Base-by-base conservation (phyloP, 2,113 vertebrate species). In the Prochilodus magdalenae region DNA sequence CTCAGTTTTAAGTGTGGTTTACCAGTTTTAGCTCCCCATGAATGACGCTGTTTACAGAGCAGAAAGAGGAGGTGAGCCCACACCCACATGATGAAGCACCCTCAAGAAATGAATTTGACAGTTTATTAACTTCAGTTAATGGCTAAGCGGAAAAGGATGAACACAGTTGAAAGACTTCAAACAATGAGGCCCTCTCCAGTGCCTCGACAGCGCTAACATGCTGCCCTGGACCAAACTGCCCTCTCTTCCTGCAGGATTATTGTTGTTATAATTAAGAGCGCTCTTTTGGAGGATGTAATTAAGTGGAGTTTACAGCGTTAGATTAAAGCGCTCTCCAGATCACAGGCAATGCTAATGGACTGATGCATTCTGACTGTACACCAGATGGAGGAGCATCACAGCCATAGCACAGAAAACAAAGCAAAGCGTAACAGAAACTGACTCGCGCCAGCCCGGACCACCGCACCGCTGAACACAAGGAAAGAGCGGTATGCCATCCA, bases 271-370 rank as follows among this genome's bases (percentile, higher is more conserved):
- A 89, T 91, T 92, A 93, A 92, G 90, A 87, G 18, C 20, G 85
- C 90, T 88, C 83, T 88, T 79, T 91, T 88, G 83, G 88, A 91
- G 93, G 92, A 94, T 92, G 91, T 92, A 94, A 94, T 94, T 94
- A 94, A 93, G 87, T 90, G 78, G 81, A 92, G 93, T 94, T 95
- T 94, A 94, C 91, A 93, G 92, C 91, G 87, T 90, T 92, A 94
- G 93, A 95, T 94, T 94, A 94, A 94, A 95, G 93, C 92, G 86
- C 92, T 88, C 86, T 90, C 85, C 83, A 93, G 92, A 95, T 95
- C 93, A 94, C 89, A 94, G 93, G 91, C 89, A 86, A 89, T 88
- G 89, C 87, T 93, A 95, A 95, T 93, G 90, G 90, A 90, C 88
- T 94, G 92, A 91, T 94, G 91, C 90, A 89, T 91, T 93, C 92